Conservation (phyloP, 2,888 invertebrate genomes). For the Eupsilia transversa region DNA sequence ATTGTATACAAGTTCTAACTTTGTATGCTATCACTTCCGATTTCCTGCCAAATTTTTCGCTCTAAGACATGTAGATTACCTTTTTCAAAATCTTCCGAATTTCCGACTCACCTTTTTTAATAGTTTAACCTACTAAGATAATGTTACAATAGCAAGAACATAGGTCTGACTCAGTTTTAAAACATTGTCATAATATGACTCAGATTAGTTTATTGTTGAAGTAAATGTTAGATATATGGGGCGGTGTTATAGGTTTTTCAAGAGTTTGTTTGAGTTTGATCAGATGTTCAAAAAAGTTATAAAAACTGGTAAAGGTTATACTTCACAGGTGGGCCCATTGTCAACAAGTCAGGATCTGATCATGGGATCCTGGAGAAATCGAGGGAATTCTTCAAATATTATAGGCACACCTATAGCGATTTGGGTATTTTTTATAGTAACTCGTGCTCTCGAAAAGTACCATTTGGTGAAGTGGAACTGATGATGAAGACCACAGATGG, state of each 20-base stretch:
- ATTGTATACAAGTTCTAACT: too few relatives aligned
- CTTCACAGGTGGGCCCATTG: too few relatives aligned
- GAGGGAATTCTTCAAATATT: too few relatives aligned
- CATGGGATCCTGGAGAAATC: too few relatives aligned
- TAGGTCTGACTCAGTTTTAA: constrained; percentile 44
- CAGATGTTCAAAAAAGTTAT: constrained; percentile 18
- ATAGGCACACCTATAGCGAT: too few relatives aligned
- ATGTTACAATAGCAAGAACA: constrained; percentile 10
- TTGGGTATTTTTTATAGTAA: too few relatives aligned
- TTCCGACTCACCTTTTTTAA: constrained; percentile 1
- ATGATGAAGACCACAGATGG: too few relatives aligned
- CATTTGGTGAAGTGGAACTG: too few relatives aligned
- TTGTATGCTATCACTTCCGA: background rate
- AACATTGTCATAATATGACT: constrained; percentile 4
- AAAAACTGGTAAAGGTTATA: too few relatives aligned
- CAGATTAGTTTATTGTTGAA: background rate
- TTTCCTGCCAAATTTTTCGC: background rate
- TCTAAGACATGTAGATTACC: background rate
- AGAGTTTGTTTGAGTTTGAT: constrained; percentile 6
- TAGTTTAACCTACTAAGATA: constrained; percentile 28
- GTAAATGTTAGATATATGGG: constrained; percentile 1
- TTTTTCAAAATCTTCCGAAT: constrained; percentile 18
- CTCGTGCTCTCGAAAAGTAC: too few relatives aligned
- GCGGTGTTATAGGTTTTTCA: background rate
- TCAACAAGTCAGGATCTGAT: too few relatives aligned